phyloP scores from a whole-genome alignment of 2,797 vertebrate species.

The Pseudomugil gertrudae region DNA sequence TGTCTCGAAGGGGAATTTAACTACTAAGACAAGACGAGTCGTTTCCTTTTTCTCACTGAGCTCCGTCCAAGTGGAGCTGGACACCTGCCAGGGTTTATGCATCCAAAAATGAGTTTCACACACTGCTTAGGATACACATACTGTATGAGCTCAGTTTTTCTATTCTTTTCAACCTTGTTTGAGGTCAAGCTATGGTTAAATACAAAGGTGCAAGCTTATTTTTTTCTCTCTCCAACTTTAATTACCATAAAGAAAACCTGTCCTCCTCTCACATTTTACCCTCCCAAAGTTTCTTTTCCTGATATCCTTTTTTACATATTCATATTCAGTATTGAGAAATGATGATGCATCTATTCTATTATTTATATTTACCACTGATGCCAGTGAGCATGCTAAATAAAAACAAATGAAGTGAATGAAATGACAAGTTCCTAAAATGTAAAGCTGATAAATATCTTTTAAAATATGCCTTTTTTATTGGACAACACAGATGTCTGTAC shows the following conservation, averaged over 20 bases:
- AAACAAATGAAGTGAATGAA: too few species aligned
- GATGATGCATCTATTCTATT: too few species aligned
- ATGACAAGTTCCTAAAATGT: too few species aligned
- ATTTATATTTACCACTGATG: neutral
- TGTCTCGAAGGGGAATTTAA: constrained; percentile 75
- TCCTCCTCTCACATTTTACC: too few species aligned
- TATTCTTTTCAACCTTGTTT: constrained; percentile 6
- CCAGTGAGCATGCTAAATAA: neutral
- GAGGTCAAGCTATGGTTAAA: constrained; percentile 1
- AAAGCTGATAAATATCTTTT: too few species aligned
- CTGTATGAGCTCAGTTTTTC: neutral
- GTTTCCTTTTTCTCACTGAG: constrained; percentile 59
- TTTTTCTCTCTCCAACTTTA: neutral
- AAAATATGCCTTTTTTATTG: neutral
- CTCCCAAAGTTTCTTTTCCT: too few species aligned
- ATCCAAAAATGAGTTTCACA: constrained; percentile 37
- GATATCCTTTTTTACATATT: too few species aligned
- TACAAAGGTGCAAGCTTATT: neutral
- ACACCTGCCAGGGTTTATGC: constrained; percentile 64
- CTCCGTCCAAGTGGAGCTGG: constrained; percentile 73
- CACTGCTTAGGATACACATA: neutral
- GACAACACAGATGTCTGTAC: neutral
- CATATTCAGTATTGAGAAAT: too few species aligned
- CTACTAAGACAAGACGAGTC: constrained; percentile 69
- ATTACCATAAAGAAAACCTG: neutral